These are phyloP conservation scores for Drosophila hamatofila DNA, from an alignment of 2,888 invertebrate species.

Conservation along the genomic window DNA sequence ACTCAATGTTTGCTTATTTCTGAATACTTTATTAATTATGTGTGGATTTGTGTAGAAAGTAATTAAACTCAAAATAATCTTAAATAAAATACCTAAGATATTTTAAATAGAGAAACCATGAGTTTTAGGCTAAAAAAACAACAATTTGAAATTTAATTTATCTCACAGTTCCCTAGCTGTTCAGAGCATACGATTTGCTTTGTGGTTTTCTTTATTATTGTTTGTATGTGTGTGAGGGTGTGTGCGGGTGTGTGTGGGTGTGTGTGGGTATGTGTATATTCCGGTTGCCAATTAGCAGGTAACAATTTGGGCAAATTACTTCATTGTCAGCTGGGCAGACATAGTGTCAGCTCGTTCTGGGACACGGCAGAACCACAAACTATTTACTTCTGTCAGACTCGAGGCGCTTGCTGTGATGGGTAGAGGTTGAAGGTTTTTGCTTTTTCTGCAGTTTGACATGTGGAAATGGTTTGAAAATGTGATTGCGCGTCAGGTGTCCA, in stretches of 20 bases:
- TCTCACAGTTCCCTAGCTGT: background rate
- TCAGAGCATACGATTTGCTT: constrained; percentile 4
- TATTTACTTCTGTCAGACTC: constrained; percentile 6
- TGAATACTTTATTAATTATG: too few relatives aligned
- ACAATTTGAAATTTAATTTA: constrained; percentile 1
- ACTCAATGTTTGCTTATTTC: too few relatives aligned
- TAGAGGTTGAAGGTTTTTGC: constrained; percentile 4
- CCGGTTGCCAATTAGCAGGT: constrained; percentile 45
- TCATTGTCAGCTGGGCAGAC: constrained; percentile 33
- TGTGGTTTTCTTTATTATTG: constrained; percentile 16
- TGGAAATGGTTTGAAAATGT: constrained; percentile 57
- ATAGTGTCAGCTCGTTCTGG: constrained; percentile 4
- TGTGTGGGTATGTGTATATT: background rate
- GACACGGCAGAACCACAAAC: constrained; percentile 18
- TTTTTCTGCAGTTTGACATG: constrained; percentile 43
- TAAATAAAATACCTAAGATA: background rate
- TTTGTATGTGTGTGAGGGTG: background rate
- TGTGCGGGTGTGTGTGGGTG: background rate
- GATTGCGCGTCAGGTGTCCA: constrained; percentile 53
- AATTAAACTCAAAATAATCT: background rate
- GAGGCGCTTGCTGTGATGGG: background rate
- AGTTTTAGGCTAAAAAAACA: background rate
- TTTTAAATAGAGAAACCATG: background rate
- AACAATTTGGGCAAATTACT: constrained; percentile 59
- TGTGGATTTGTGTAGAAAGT: background rate